Evolutionary conservation across 2,888 invertebrate genomes (phyloP).

Genomic region (Halocaridina rubra): DNA sequence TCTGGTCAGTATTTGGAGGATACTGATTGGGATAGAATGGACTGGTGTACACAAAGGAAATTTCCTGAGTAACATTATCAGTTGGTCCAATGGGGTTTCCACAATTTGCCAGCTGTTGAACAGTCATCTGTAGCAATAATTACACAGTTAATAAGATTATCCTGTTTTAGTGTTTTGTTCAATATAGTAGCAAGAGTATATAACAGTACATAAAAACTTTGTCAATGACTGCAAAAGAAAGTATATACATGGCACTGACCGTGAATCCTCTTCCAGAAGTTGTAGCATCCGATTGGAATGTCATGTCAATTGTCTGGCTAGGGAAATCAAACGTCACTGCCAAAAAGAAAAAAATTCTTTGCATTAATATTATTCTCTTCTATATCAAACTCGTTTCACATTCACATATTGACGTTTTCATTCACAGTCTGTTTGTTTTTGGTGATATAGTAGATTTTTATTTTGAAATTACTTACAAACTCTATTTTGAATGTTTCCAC

Average conservation of each 20-base stretch:
- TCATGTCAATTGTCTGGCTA: not conserved
- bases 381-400: too few relatives aligned
- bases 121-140: conserved; percentile 23
- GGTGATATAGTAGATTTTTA: too few relatives aligned
- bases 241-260: conserved; percentile 26
- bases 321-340: conserved; percentile 37
- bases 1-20: conserved; percentile 20
- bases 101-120: conserved; percentile 4
- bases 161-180: too few relatives aligned
- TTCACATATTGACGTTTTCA: too few relatives aligned
- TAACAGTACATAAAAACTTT: too few relatives aligned
- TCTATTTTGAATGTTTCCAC: conserved; percentile 1
- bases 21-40: conserved; percentile 30
- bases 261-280: conserved; percentile 4
- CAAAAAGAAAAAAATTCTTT: not conserved
- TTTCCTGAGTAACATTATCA: not conserved
- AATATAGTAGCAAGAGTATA: too few relatives aligned
- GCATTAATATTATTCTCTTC: too few relatives aligned
- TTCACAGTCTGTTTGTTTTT: too few relatives aligned
- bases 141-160: too few relatives aligned
- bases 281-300: conserved; percentile 29
- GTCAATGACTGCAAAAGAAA: too few relatives aligned
- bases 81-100: conserved; percentile 18
- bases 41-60: conserved; percentile 5
- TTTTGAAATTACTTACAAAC: conserved; percentile 10